Percentiles rank a stretch among this genome's conserved stretches.
These are phyloP conservation scores for Novumbra hubbsi DNA, from an alignment of 2,797 vertebrate genomes.

Conservation along the genomic window DNA sequence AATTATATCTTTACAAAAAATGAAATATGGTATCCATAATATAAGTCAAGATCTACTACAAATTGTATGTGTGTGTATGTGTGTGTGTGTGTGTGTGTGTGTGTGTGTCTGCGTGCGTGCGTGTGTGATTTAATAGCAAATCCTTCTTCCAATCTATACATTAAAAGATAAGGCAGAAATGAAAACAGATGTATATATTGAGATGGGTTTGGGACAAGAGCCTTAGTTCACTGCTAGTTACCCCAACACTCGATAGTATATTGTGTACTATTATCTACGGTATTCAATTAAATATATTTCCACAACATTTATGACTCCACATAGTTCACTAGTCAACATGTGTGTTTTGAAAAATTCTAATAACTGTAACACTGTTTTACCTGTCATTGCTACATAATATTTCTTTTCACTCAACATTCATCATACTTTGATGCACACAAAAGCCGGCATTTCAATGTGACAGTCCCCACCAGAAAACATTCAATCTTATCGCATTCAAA, in stretches of 20 bases:
- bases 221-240: not conserved
- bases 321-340: not conserved
- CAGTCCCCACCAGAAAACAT: not conserved
- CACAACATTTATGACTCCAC: not conserved
- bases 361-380: not conserved
- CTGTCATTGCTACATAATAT: not conserved
- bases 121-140: not conserved
- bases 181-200: not conserved
- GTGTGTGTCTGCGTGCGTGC: not conserved
- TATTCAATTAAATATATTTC: not conserved
- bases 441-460: constrained; percentile 1
- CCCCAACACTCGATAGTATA: not conserved
- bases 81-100: constrained; percentile 3
- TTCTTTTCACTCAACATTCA: not conserved
- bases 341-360: not conserved
- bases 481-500: not conserved
- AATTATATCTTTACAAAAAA: not conserved
- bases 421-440: not conserved
- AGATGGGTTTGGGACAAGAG: not conserved
- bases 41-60: not conserved
- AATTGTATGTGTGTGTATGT: not conserved
- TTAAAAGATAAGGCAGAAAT: no score
- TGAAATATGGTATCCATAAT: not conserved
- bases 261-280: no score
- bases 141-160: no score